Evolutionary conservation across 1,140 invertebrate species (phyloP), one percentile per base, ranked within the genome.

Genomic region (Drosophila bocki): DNA sequence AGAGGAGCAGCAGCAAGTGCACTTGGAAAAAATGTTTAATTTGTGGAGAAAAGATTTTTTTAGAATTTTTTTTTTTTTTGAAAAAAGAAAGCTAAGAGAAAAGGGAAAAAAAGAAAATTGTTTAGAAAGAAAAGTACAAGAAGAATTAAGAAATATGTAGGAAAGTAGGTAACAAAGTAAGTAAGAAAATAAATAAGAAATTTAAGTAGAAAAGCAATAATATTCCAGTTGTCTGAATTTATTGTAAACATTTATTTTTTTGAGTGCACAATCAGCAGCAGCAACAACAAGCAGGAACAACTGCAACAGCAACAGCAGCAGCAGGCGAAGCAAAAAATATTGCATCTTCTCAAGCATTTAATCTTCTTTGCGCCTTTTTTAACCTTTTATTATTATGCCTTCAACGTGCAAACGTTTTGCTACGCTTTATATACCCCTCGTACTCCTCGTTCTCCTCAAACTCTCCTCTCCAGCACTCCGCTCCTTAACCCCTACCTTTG

Each of bases 331-430:
- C 67, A 69, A 80, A 82, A 90, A 91, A 91, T 90, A 91, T 91
- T 90, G 90, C 88, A 90, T 85, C 90, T 90, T 90, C 85, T 82
- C 81, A 85, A 91, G 85, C 88, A 85, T 91, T 91, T 91, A 91
- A 91, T 91, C 90, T 84, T 91, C 90, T 91, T 91, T 90, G 85
- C 85, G 85, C 85, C 85, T 90, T 91, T 90, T 90, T 90, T 90
- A 90, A 90, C 85, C 85, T 90, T 90, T 90, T 90, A 90, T 90
- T 90, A 90, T 90, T 90, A 90, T 90, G 85, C 85, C 85, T 90
- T 90, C 86, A 90, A 90, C 85, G 85, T 90, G 85, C 85, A 90
- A 90, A 90, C 85, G 85, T 90, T 90, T 90, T 90, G 85, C 85
- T 90, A 90, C 85, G 85, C 86, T 91, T 91, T 85, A 74, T 72